A percentile compares a stretch with the other conserved stretches of the same genome.
Evolutionary conservation across 2,113 vertebrate species (phyloP).

Genomic region (Catagonus wagneri): DNA sequence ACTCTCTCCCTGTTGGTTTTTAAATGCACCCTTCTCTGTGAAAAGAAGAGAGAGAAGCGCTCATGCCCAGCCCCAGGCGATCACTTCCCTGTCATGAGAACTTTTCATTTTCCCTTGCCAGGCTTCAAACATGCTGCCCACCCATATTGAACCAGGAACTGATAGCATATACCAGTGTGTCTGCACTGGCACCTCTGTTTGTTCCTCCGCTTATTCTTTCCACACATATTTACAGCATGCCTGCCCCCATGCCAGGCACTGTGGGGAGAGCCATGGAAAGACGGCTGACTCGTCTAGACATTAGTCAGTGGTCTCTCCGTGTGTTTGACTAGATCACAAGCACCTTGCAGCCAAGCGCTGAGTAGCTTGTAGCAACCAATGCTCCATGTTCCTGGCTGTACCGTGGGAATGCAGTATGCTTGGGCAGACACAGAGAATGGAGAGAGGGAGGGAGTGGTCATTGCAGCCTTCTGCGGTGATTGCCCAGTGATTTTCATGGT

Average conservation of each 20-base stretch:
- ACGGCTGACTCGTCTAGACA: neutral
- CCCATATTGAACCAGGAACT: neutral
- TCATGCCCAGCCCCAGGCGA: neutral
- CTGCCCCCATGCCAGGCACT: neutral
- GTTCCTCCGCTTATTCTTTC: neutral
- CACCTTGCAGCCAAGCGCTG: neutral
- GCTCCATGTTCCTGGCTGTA: fast-evolving
- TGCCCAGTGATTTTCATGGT: neutral
- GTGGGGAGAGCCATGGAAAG: neutral
- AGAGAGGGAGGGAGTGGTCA: too few species aligned
- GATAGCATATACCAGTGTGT: neutral
- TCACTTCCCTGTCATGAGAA: neutral
- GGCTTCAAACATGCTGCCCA: neutral
- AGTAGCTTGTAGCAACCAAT: too few species aligned
- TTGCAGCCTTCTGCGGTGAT: neutral
- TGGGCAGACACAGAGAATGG: neutral
- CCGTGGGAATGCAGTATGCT: fast-evolving
- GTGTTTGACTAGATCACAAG: neutral
- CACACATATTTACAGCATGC: neutral
- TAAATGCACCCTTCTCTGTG: neutral
- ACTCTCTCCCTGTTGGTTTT: neutral
- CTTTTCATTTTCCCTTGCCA: neutral
- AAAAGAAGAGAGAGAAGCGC: neutral
- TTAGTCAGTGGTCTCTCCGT: neutral
- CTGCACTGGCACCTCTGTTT: neutral